Conservation (phyloP, 2,113 vertebrate species). For the Condylura cristata region DNA sequence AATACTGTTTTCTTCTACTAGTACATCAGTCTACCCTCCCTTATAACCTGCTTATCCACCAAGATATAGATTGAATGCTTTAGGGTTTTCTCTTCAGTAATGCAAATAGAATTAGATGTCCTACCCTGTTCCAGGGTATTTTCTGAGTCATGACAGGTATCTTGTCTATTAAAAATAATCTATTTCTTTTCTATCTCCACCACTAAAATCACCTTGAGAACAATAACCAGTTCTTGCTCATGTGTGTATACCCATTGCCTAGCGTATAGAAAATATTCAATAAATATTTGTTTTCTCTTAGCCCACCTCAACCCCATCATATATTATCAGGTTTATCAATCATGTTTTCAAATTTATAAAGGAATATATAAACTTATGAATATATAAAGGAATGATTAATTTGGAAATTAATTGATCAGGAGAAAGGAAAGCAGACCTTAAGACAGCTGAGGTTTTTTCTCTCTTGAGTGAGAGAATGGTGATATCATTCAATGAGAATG, state of each 20-base stretch:
- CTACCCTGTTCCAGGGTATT: neutral
- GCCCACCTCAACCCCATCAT: neutral
- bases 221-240: neutral
- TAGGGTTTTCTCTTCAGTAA: neutral
- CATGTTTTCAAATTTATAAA: neutral
- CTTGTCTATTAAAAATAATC: neutral
- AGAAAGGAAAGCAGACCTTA: slow-evolving; percentile 8
- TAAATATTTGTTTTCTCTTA: neutral
- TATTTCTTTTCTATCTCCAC: neutral
- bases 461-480: neutral
- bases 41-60: neutral
- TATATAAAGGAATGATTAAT: neutral
- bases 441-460: neutral
- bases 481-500: neutral
- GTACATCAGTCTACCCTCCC: neutral
- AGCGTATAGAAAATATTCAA: neutral
- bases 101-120: neutral
- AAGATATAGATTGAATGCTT: neutral
- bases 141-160: neutral
- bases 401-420: neutral
- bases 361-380: neutral
- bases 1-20: neutral
- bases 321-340: neutral
- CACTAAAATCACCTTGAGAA: neutral
- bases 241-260: neutral